Conservation (phyloP, 2,888 invertebrate genomes). For the Gasteruption jaculator region DNA sequence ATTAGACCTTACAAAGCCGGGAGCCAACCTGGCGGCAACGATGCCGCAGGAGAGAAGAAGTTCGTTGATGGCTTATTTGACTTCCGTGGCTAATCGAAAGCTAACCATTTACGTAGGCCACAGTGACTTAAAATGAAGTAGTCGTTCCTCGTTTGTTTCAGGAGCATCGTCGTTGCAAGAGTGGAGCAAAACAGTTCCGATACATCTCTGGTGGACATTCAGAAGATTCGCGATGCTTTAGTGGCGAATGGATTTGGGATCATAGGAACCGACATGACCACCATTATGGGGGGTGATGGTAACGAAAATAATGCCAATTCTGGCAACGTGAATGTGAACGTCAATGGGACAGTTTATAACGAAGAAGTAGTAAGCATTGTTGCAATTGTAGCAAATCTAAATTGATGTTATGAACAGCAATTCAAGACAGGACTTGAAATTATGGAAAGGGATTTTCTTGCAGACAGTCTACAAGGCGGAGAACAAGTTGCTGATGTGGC, state of each 20-base stretch:
- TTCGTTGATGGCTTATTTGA: too few species aligned
- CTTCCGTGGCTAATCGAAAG: not conserved
- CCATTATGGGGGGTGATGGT: slow-evolving; percentile 11
- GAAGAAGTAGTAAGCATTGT: slow-evolving; percentile 43
- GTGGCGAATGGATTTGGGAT: slow-evolving; percentile 46
- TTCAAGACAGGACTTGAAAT: too few species aligned
- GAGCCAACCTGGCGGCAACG: slow-evolving; percentile 24
- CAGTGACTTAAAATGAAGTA: not conserved
- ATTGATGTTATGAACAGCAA: too few species aligned
- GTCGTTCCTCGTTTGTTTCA: slow-evolving; percentile 21
- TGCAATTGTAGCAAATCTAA: too few species aligned
- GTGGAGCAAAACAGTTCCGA: slow-evolving; percentile 42
- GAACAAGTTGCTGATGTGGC: slow-evolving; percentile 70
- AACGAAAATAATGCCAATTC: slow-evolving; percentile 10
- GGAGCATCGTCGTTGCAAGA: slow-evolving; percentile 45
- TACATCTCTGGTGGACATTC: slow-evolving; percentile 44
- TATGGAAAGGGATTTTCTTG: slow-evolving; percentile 37
- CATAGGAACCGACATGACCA: slow-evolving; percentile 33
- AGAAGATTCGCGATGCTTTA: slow-evolving; percentile 42
- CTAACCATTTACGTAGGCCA: not conserved
- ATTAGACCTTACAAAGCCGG: slow-evolving; percentile 62
- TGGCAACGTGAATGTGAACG: slow-evolving; percentile 19
- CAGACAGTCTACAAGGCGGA: slow-evolving; percentile 71
- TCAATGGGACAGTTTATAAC: slow-evolving; percentile 25
- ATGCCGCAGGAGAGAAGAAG: slow-evolving; percentile 33